Conservation (phyloP, 64 coral and sea anemone species). For the Hydrozoanthus tunicans region DNA sequence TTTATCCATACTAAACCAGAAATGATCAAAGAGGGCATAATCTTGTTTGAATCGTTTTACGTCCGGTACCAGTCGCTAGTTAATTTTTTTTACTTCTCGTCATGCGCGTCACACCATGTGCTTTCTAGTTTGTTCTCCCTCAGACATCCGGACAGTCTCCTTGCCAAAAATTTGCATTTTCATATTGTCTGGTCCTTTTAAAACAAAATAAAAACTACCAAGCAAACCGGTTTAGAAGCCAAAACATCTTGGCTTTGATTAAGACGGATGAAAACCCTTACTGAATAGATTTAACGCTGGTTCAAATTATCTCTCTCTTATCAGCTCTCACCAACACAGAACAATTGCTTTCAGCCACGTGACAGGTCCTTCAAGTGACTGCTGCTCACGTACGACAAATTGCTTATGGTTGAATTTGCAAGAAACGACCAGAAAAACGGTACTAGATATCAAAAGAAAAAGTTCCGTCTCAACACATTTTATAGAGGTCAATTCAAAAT, state of each 20-base stretch:
- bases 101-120: background rate
- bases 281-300: background rate
- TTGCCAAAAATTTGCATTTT: background rate
- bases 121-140: background rate
- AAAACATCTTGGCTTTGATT: background rate
- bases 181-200: background rate
- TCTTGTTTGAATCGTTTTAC: background rate
- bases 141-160: background rate
- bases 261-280: background rate
- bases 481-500: background rate
- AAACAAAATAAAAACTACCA: background rate
- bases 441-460: background rate
- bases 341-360: conserved; percentile 22
- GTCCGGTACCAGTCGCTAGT: background rate
- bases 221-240: background rate
- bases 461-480: background rate
- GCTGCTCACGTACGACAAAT: background rate
- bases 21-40: background rate
- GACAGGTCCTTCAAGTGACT: background rate
- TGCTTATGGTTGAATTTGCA: background rate
- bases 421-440: background rate
- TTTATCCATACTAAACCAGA: background rate
- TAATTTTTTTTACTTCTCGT: background rate
- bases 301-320: background rate
- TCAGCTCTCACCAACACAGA: background rate